These are phyloP conservation scores for Smithornis capensis DNA, from an alignment of 2,113 vertebrate species.

Conservation along the genomic window DNA sequence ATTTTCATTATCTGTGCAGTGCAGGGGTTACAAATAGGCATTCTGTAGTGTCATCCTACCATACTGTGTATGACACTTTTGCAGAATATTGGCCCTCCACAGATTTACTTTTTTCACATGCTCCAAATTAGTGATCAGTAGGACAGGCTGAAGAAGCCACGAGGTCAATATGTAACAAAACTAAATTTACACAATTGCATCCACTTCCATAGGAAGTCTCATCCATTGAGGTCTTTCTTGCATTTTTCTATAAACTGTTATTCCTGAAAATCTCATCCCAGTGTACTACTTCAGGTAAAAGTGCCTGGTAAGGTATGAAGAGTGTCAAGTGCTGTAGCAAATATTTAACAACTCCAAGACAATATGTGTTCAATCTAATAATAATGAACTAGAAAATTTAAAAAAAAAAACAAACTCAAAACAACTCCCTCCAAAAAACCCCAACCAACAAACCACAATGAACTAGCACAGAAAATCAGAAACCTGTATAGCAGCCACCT, in stretches of 20 bases:
- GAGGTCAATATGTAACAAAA: neutral
- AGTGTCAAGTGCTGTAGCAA: neutral
- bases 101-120: neutral
- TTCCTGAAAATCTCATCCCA: neutral
- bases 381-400: neutral
- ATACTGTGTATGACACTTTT: accelerated
- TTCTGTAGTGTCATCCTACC: neutral
- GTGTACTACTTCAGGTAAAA: accelerated
- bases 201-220: neutral
- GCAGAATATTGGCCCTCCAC: neutral
- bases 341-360: neutral
- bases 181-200: neutral
- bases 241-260: neutral
- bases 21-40: neutral
- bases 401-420: neutral
- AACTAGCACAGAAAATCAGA: neutral
- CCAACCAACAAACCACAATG: neutral
- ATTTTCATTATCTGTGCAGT: neutral
- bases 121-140: neutral
- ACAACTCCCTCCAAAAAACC: neutral
- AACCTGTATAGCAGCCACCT: neutral
- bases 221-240: neutral
- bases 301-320: neutral
- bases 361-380: neutral
- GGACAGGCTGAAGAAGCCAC: neutral